phyloP scores from a whole-genome alignment of 2,113 vertebrate genomes.

The Bos javanicus region DNA sequence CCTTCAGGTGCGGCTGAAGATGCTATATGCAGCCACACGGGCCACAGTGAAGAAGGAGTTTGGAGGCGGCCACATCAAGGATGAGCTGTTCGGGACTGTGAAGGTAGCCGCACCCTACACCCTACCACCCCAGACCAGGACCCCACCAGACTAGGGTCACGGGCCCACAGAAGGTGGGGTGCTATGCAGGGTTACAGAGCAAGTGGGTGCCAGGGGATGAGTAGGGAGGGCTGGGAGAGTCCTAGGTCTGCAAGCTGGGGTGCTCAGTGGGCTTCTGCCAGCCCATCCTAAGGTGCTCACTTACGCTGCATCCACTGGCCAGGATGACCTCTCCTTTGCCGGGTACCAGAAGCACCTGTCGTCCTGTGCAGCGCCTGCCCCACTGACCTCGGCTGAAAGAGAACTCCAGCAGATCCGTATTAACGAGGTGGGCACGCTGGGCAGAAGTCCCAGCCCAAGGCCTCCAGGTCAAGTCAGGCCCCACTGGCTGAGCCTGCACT shows the following conservation, averaged over 20 bases:
- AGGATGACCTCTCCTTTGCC: conserved; percentile 95
- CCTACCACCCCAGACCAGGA: not conserved
- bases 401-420: conserved; percentile 95
- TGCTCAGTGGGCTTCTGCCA: not conserved
- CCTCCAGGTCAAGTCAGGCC: not conserved
- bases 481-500: not conserved
- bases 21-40: conserved; percentile 97
- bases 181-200: not conserved
- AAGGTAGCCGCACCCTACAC: conserved; percentile 82
- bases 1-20: conserved; percentile 95
- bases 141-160: accelerated
- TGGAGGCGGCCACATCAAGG: conserved; percentile 95
- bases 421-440: conserved; percentile 85
- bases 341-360: conserved; percentile 94
- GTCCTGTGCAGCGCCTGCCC: conserved; percentile 89
- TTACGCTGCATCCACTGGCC: not conserved
- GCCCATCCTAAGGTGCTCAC: not conserved
- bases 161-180: not conserved
- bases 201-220: not conserved
- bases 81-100: conserved; percentile 95
- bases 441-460: not conserved
- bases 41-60: conserved; percentile 99
- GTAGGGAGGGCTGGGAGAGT: not conserved
- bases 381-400: conserved; percentile 92
- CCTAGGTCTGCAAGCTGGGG: not conserved